Base-by-base conservation (phyloP, 2,113 vertebrate species). In the Pogonocichla stellata region DNA sequence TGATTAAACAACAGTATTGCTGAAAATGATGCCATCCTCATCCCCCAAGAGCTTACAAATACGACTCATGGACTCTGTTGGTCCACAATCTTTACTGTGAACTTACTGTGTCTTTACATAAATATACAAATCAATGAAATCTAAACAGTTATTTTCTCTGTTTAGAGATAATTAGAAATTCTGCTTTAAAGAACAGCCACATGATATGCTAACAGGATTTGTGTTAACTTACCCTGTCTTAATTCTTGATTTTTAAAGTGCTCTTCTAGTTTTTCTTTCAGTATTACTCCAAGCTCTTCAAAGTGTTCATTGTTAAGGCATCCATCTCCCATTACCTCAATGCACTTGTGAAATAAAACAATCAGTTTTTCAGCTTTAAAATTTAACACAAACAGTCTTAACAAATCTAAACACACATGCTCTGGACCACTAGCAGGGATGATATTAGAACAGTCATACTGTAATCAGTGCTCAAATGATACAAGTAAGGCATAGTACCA, bases 241-340 rank as follows among this genome's bases (percentile, higher is more conserved):
- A 99, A 96, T 96, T 99, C 99, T 97, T 99, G 99, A 95, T 99
- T 99, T 98, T 99, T 99, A 97, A 99, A 99, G 97, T 99, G 99
- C 96, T 99, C 99, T 96, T 99, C 99, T 50, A 99, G 98, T 94
- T 99, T 99, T 75, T 98, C 98, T 95, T 99, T 99, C 66, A 99
- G 82, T 96, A 99, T 99, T 60, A 98, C 98, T 19, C 99, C 99
- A 95, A 99, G 98, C 91, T 99, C 99, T 97, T 99, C 99, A 40
- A 99, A 99, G 85, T 99, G 99, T 96, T 99, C 99, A 0, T 98
- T 99, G 97, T 99, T 99, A 97, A 99, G 96, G 94, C 99, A 99
- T 79, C 99, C 99, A 38, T 99, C 99, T 90, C 99, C 99, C 99
- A 99, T 99, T 79, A 99, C 97, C 93, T 99, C 99, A 53, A 99